phyloP scores from a whole-genome alignment of 1,140 invertebrate genomes.

The Nasonia vitripennis region DNA sequence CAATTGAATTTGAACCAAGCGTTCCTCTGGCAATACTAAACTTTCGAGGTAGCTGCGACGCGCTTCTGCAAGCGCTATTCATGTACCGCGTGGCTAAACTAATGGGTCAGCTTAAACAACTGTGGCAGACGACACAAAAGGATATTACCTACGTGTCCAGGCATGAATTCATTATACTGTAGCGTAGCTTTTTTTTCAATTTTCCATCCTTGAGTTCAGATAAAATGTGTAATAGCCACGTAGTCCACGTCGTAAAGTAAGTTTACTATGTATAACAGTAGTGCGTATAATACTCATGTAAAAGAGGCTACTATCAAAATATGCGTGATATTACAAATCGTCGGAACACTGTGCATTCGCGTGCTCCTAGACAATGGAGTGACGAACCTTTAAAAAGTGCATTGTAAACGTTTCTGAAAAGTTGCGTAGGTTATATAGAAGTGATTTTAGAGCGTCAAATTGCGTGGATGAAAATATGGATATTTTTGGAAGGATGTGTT shows the following conservation, averaged over 20 bases:
- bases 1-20: too few relatives aligned
- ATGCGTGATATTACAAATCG: constrained; percentile 15
- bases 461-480: background rate
- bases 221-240: too few relatives aligned
- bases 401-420: constrained; percentile 25
- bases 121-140: background rate
- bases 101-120: background rate
- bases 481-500: constrained; percentile 26
- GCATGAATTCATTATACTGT: too few relatives aligned
- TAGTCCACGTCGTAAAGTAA: background rate
- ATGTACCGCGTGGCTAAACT: background rate
- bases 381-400: background rate
- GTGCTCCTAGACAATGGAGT: background rate
- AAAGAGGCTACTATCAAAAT: constrained; percentile 21
- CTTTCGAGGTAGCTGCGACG: too few relatives aligned
- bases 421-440: background rate
- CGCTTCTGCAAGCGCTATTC: too few relatives aligned
- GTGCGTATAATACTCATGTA: background rate
- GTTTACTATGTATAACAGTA: background rate
- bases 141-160: background rate
- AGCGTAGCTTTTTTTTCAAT: too few relatives aligned
- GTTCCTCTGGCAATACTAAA: too few relatives aligned
- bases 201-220: too few relatives aligned
- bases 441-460: background rate
- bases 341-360: constrained; percentile 8